These are phyloP conservation scores for Aproaerema taeniolella DNA, from an alignment of 2,888 invertebrate species.

Conservation along the genomic window DNA sequence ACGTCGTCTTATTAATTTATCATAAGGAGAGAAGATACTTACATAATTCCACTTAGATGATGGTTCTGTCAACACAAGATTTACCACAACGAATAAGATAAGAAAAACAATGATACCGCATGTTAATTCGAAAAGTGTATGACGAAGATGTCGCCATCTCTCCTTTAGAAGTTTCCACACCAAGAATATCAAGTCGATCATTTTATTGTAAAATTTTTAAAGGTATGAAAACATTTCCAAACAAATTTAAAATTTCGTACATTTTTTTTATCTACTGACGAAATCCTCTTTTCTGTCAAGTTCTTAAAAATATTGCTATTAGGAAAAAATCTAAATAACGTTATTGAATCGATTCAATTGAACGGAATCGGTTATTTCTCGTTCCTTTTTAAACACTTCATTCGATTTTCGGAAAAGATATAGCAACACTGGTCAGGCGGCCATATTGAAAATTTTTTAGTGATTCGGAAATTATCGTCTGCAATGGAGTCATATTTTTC, in stretches of 20 bases:
- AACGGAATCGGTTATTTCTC: neutral
- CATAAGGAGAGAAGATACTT: too few species aligned
- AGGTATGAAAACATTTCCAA: neutral
- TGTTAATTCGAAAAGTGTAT: neutral
- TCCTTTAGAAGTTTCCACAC: neutral
- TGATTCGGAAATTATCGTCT: slow-evolving; percentile 68
- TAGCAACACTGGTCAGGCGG: too few species aligned
- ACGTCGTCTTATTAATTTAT: too few species aligned
- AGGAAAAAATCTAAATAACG: neutral
- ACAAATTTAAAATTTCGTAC: neutral
- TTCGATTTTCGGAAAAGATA: too few species aligned
- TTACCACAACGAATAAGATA: neutral
- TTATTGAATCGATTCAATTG: neutral
- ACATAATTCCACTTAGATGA: too few species aligned
- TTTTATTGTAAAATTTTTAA: neutral
- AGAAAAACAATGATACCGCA: neutral
- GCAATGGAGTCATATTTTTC: slow-evolving; percentile 76
- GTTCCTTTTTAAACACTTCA: neutral
- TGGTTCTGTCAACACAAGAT: too few species aligned
- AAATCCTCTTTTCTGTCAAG: neutral
- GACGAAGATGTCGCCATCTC: neutral
- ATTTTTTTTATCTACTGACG: neutral
- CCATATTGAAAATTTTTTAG: slow-evolving; percentile 62
- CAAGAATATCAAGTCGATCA: too few species aligned
- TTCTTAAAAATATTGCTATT: neutral